Percentiles rank a stretch among this genome's conserved stretches.
phyloP scores from a whole-genome alignment of 1,140 invertebrate species.

The Antheraea mylitta region DNA sequence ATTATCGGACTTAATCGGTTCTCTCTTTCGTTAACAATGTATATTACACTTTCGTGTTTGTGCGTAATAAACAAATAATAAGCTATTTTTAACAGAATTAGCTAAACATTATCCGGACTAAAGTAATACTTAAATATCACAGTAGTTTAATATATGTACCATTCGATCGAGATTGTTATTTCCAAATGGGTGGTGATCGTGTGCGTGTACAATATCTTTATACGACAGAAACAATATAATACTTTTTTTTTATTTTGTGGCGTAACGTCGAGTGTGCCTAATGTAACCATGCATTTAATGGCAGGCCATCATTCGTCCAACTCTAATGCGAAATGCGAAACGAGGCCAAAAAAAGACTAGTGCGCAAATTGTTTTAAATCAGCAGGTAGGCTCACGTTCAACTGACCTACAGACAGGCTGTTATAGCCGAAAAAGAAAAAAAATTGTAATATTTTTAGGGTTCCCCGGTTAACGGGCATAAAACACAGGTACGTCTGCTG shows the following conservation, averaged over 20 bases:
- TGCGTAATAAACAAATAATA: no score
- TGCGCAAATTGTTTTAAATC: slow-evolving; percentile 75
- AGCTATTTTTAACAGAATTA: no score
- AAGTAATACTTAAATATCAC: no score
- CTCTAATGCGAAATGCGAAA: slow-evolving; percentile 60
- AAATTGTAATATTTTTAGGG: slow-evolving; percentile 31
- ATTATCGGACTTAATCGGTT: no score
- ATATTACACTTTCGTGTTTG: no score
- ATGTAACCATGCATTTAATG: slow-evolving; percentile 37
- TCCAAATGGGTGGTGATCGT: background rate
- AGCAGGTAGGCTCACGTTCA: slow-evolving; percentile 59
- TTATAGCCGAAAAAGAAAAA: slow-evolving; percentile 55
- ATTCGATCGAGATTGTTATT: background rate
- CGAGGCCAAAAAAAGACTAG: slow-evolving; percentile 50
- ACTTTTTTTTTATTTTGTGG: background rate
- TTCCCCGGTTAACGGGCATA: slow-evolving; percentile 10
- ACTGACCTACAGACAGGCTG: slow-evolving; percentile 65
- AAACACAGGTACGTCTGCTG: background rate
- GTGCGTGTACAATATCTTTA: no score
- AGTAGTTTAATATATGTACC: no score
- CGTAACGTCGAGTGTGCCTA: background rate
- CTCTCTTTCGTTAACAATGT: no score
- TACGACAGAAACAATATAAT: background rate
- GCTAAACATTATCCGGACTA: no score
- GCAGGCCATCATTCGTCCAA: slow-evolving; percentile 47